Evolutionary conservation across 2,113 vertebrate species (phyloP), one percentile per base, ranked within the genome.

Genomic region (Paracanthobrama guichenoti): DNA sequence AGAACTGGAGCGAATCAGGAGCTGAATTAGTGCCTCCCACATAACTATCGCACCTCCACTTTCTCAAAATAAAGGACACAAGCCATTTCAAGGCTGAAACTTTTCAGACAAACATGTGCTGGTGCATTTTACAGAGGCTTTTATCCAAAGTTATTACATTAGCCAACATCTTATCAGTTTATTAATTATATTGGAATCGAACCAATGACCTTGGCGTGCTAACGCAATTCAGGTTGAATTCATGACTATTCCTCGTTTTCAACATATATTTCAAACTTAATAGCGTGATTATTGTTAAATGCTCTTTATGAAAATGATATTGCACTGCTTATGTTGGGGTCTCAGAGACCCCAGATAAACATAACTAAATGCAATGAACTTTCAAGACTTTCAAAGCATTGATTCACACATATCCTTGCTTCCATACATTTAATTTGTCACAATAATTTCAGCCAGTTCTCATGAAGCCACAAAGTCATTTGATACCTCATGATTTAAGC

Each of bases 11-110:
- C 60, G 53, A 39, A 55, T 82, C 79, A 81, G 44, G 35, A 53
- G 59, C 85, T 88, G 79, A 79, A 84, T 79, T 77, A 55, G 82
- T 77, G 72, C 87, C 87, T 86, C 87, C 87, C 79, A 83, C 87
- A 84, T 85, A 74, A 66, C 55, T 59, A 77, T 76, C 79, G 85
- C 87, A 88, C 85, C 87, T 88, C 85, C 84, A 86, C 85, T 60
- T 88, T 79, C 81, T 67, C 50, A 39, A 46, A 79, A 81, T 67
- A 35, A 66, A 75, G 48, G 42, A 67, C 59, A 26, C 78, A 66
- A 53, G 81, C n/a, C 9, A 50, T 48, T 75, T 31, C 46, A 28
- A 74, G 22, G 69, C 69, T 46, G 69, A 14, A 46, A 42, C n/a
- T 13, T 28, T 66, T 64, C 60, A 28, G 5, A 28, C 26, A 16